Percentiles rank a stretch among this genome's conserved stretches.
These are phyloP conservation scores for Spea multiplicata DNA, from an alignment of 2,113 vertebrate genomes.

Conservation along the genomic window DNA sequence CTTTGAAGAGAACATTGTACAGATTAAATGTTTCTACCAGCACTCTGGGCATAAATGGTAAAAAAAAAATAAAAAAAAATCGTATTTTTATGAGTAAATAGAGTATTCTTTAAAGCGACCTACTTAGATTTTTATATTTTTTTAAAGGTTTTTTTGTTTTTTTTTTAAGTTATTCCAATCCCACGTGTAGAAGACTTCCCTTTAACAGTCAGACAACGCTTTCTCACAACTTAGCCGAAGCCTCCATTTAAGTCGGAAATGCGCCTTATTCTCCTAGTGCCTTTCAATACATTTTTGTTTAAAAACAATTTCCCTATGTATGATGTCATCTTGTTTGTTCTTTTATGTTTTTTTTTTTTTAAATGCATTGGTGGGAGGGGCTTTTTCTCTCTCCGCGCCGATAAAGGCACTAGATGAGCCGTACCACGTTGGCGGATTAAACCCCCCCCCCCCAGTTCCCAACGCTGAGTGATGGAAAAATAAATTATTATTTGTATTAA, in stretches of 20 bases:
- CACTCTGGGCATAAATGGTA: constrained; percentile 75
- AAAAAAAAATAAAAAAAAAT: no score
- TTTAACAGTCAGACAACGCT: constrained; percentile 25
- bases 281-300: not conserved
- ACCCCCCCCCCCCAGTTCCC: no score
- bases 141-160: no score
- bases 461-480: no score
- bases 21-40: constrained; percentile 79
- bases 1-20: constrained; percentile 94
- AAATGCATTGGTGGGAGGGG: no score
- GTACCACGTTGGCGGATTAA: no score
- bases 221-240: constrained; percentile 13
- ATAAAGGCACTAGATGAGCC: no score
- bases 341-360: not conserved
- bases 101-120: constrained; percentile 81
- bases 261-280: not conserved
- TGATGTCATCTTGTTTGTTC: not conserved
- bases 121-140: constrained; percentile 50
- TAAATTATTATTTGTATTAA: no score
- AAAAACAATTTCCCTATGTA: no score
- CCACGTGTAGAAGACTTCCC: constrained; percentile 28
- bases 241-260: not conserved
- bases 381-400: no score
- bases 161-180: constrained; percentile 58
- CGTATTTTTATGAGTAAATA: constrained; percentile 81